A percentile compares a stretch with the other conserved stretches of the same genome.
Evolutionary conservation across 1,140 invertebrate species (phyloP).

Genomic region (Magallana gigas): DNA sequence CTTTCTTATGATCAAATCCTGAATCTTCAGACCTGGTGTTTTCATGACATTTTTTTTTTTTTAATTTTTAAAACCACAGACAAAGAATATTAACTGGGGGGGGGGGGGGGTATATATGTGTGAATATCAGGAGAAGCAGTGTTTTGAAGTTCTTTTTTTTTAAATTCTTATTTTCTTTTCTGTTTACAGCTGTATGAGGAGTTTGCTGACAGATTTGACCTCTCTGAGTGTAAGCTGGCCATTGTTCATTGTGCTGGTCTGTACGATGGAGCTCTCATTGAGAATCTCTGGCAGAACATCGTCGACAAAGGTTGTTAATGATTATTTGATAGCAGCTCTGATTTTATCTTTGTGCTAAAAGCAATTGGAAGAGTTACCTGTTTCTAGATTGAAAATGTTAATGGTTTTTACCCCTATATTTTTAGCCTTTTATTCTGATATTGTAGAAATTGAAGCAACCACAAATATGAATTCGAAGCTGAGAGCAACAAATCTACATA

Average conservation of each 20-base stretch:
- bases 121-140: too few species aligned
- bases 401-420: too few species aligned
- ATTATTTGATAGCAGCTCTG: neutral
- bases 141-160: neutral
- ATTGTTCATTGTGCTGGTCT: conserved; percentile 82
- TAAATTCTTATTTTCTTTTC: neutral
- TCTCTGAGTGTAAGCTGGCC: conserved; percentile 81
- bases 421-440: neutral
- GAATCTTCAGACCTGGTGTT: neutral
- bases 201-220: conserved; percentile 81
- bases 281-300: conserved; percentile 82
- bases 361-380: too few species aligned
- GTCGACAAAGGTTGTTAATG: conserved; percentile 80
- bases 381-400: too few species aligned
- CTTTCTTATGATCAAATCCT: too few species aligned
- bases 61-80: neutral
- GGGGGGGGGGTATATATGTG: too few species aligned
- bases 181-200: conserved; percentile 84
- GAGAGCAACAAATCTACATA: conserved; percentile 77
- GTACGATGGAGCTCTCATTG: conserved; percentile 80
- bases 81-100: too few species aligned
- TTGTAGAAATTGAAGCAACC: conserved; percentile 63
- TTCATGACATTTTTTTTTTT: neutral
- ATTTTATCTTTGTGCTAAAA: neutral
- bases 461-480: conserved; percentile 44